Evolutionary conservation across 2,888 invertebrate species (phyloP).

Genomic region (Sminthurinus aureus): DNA sequence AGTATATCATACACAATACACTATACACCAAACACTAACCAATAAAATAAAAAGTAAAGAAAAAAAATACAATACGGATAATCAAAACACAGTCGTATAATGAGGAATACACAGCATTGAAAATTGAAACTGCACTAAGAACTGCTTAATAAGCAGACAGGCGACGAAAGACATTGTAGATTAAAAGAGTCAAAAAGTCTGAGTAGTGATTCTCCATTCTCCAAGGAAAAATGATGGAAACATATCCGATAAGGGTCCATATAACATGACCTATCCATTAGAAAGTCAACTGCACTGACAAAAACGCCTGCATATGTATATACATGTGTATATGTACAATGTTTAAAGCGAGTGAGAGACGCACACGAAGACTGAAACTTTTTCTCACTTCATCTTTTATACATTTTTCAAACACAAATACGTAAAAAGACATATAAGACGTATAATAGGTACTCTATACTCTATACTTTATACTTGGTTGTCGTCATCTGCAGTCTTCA

Average conservation of each 20-base stretch:
- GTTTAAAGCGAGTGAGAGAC: conserved; percentile 17
- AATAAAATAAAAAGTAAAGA: too few species aligned
- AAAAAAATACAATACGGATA: neutral
- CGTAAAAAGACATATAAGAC: too few species aligned
- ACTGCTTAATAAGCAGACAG: too few species aligned
- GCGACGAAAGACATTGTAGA: conserved; percentile 27
- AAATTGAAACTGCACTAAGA: too few species aligned
- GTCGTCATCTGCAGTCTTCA: conserved; percentile 26
- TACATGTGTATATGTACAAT: neutral
- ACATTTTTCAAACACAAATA: too few species aligned
- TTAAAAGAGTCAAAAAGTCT: conserved; percentile 42
- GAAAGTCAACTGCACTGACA: conserved; percentile 43
- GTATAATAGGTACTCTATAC: too few species aligned
- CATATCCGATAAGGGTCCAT: conserved; percentile 50
- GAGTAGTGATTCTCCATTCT: conserved; percentile 29
- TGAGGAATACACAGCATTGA: too few species aligned
- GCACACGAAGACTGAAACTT: conserved; percentile 36
- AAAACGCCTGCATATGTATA: conserved; percentile 23
- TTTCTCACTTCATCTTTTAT: conserved; percentile 28
- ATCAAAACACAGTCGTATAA: too few species aligned
- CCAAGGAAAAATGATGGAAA: conserved; percentile 46
- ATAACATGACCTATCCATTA: conserved; percentile 59
- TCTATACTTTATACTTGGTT: neutral
- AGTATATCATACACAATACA: too few species aligned
- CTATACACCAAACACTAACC: too few species aligned